Evolutionary conservation across 2,113 vertebrate species (phyloP).

Genomic region (Aleadryas rufinucha): DNA sequence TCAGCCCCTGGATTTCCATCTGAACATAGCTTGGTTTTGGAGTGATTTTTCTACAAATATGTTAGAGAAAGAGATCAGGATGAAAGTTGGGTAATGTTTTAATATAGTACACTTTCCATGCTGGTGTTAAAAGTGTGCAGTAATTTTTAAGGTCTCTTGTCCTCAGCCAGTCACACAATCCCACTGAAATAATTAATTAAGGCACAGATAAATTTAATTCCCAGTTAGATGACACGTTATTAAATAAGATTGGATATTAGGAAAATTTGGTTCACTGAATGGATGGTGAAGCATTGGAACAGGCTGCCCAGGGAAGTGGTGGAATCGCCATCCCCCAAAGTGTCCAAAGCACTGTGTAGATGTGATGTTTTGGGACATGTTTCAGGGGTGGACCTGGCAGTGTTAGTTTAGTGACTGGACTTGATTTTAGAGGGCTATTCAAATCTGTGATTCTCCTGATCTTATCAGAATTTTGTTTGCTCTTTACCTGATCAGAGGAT

Average conservation of each 20-base stretch:
- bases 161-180: not conserved
- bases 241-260: not conserved
- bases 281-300: not conserved
- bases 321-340: not conserved
- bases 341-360: fast-evolving
- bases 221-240: not conserved
- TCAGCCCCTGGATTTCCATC: not conserved
- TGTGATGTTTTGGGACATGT: not conserved
- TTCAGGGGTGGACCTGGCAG: not conserved
- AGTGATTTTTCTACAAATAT: not conserved
- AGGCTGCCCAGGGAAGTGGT: not conserved
- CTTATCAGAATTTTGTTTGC: not conserved
- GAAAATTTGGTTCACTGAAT: not conserved
- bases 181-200: not conserved
- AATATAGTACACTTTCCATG: not conserved
- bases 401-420: not conserved
- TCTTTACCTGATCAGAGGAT: not conserved
- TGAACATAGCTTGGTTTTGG: not conserved
- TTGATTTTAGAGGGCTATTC: not conserved
- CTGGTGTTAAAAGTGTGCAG: not conserved
- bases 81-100: not conserved
- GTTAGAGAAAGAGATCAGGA: not conserved
- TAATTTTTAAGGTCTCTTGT: not conserved
- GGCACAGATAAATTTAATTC: not conserved
- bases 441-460: not conserved